Percentiles rank a stretch among this genome's conserved stretches.
phyloP scores from a whole-genome alignment of 2,797 vertebrate genomes.

The Eulemur rubriventer region DNA sequence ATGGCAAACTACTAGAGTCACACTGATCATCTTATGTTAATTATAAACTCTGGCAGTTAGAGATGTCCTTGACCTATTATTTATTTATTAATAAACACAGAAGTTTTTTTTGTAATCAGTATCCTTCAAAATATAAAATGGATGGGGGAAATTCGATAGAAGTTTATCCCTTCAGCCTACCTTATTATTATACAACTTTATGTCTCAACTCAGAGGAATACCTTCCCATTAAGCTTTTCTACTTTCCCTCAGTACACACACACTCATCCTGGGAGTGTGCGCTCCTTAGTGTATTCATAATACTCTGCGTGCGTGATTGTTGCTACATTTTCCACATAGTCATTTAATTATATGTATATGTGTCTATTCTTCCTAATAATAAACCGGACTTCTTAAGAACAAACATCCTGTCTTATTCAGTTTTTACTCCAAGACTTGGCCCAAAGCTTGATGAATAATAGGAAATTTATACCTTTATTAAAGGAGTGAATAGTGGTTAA shows the following conservation, averaged over 20 bases:
- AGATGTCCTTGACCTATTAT: not conserved
- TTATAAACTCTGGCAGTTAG: not conserved
- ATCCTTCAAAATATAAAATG: not conserved
- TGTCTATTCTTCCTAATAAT: not conserved
- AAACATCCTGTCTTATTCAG: not conserved
- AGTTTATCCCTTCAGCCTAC: not conserved
- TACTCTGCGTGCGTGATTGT: not conserved
- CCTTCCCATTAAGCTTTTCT: not conserved
- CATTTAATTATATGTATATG: not conserved
- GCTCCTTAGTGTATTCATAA: not conserved
- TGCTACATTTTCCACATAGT: not conserved
- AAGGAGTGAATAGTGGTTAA: not conserved
- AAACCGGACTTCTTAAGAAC: not conserved
- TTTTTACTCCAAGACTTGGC: slow-evolving; percentile 10
- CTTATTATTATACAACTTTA: not conserved
- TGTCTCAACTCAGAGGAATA: not conserved
- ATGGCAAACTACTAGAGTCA: not conserved
- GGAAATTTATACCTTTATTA: not conserved
- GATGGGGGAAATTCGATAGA: not conserved
- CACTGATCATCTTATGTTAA: not conserved
- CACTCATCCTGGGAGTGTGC: not conserved
- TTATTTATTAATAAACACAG: slow-evolving; percentile 6
- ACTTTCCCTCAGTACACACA: not conserved
- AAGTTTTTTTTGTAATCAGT: not conserved
- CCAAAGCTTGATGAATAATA: not conserved